Evolutionary conservation across 1,140 invertebrate genomes (phyloP), one percentile per base, ranked within the genome.

Genomic region (Dufourea novaeangliae): DNA sequence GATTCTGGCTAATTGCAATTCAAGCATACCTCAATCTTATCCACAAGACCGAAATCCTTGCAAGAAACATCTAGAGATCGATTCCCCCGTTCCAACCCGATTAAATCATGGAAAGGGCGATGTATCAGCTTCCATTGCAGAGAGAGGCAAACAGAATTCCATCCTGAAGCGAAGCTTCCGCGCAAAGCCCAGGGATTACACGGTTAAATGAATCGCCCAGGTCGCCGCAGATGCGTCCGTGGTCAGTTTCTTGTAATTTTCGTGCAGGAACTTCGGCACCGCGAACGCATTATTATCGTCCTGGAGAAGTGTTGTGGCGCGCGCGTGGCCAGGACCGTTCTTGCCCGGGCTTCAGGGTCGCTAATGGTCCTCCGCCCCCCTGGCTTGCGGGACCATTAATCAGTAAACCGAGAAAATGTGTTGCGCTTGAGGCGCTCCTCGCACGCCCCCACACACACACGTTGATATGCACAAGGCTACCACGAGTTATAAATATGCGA

Each of bases 401-500:
- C 84, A 86, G 78, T 78, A 78, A 75, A 56, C 70, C 20, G 67
- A 57, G 82, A 78, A 84, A 82, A 78, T 78, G 73, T 82, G 76
- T 62, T 68, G 70, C 79, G 66, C 78, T 82, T 74, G 70, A 78
- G 73, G 75, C 82, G 74, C 81, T 44, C 66, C 41, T 11, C 25
- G 34, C n/a, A n/a, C n/a, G n/a, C n/a, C n/a, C n/a, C 66, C 66
- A 61, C 62, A 68, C 64, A 34, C 32, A n/a, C 71, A 20, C 22
- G 34, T 57, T 50, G 77, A 70, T 85, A 85, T 70, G 69, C 64
- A 61, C 59, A 57, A 75, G 29, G 69, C 56, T 78, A 71, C 82
- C n/a, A 78, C 52, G 71, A 76, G 68, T 81, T 81, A 83, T 81
- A 86, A 86, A 86, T 86, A 86, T 84, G 61, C 69, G 59, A 17